A percentile compares a stretch with the other conserved stretches of the same genome.
Evolutionary conservation across 2,797 vertebrate genomes (phyloP).

Genomic region (Myotis pilosus): DNA sequence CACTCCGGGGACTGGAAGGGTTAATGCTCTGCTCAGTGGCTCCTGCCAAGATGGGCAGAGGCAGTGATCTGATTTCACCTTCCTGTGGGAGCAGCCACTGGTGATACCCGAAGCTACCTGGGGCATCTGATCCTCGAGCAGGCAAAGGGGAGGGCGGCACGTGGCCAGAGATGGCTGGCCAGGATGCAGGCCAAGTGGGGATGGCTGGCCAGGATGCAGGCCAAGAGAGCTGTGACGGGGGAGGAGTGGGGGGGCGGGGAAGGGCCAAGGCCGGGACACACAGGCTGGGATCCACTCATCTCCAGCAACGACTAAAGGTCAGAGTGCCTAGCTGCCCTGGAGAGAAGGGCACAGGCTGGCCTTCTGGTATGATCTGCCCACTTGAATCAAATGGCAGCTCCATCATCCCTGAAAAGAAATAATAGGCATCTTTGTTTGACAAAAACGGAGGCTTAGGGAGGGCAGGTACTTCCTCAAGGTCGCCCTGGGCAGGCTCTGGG

Average conservation of each 20-base stretch:
- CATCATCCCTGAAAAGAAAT: background rate
- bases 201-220: constrained; percentile 65
- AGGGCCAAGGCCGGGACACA: background rate
- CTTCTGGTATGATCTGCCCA: background rate
- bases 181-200: constrained; percentile 52
- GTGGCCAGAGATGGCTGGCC: constrained; percentile 75
- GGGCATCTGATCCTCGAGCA: constrained; percentile 62
- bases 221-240: background rate
- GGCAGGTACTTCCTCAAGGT: background rate
- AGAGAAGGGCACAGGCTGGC: background rate
- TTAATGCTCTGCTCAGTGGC: constrained; percentile 9
- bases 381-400: background rate
- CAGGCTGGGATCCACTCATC: background rate
- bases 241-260: background rate
- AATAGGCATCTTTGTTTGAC: background rate
- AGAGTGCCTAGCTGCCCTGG: background rate
- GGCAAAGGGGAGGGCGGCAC: constrained; percentile 62
- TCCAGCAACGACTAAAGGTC: background rate
- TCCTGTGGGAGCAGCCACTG: constrained; percentile 68
- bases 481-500: background rate
- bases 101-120: constrained; percentile 62
- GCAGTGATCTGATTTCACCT: constrained; percentile 59
- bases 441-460: background rate
- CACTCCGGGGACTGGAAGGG: background rate
- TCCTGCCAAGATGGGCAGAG: constrained; percentile 48